These are phyloP conservation scores for Colletes latitarsis DNA, from an alignment of 1,140 invertebrate species.

Conservation along the genomic window DNA sequence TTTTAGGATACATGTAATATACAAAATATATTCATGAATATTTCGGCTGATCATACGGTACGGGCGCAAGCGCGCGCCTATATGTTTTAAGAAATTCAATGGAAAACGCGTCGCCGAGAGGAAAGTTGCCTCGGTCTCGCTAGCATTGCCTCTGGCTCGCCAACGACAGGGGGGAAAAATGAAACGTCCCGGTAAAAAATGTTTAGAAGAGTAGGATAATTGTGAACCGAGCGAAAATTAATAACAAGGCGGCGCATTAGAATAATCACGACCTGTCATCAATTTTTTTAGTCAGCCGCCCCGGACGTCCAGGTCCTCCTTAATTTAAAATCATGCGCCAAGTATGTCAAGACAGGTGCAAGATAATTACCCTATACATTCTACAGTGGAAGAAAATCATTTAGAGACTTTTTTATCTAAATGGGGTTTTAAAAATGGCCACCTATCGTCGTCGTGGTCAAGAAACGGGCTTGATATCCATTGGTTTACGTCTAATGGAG, in stretches of 20 bases:
- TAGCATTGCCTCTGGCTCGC: no score
- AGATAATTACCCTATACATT: no score
- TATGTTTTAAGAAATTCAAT: slow-evolving; percentile 19
- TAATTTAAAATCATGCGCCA: no score
- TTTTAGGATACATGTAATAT: slow-evolving; percentile 49
- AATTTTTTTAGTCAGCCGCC: background rate
- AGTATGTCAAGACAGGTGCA: no score
- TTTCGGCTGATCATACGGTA: slow-evolving; percentile 51
- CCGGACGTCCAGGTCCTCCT: no score
- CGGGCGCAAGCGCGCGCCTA: background rate
- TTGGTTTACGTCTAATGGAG: no score
- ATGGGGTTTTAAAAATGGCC: no score
- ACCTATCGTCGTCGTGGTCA: no score
- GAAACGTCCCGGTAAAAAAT: background rate
- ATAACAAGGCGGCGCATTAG: background rate
- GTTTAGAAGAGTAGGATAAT: background rate
- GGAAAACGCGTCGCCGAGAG: slow-evolving; percentile 25
- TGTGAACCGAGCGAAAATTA: background rate
- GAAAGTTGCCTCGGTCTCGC: background rate
- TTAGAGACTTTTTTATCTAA: no score
- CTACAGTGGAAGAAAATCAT: no score
- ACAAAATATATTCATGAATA: slow-evolving; percentile 54
- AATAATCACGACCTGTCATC: slow-evolving; percentile 25
- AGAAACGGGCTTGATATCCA: no score
- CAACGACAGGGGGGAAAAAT: no score